Conservation (phyloP, 2,888 invertebrate genomes). For the Odontocerum albicorne region DNA sequence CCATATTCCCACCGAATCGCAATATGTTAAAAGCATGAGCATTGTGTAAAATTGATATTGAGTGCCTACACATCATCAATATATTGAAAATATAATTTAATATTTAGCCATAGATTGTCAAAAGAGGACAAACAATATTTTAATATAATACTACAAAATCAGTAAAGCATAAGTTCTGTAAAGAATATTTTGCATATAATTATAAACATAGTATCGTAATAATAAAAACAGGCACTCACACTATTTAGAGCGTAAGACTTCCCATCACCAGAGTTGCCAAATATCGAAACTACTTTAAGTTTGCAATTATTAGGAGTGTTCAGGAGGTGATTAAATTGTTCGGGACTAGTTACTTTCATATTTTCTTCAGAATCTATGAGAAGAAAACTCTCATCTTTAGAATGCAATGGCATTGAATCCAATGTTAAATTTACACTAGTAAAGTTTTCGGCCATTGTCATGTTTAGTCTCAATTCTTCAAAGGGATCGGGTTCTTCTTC, state of each 20-base stretch:
- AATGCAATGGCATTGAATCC: conserved; percentile 28
- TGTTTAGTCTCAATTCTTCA: conserved; percentile 25
- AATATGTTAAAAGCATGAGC: too few species aligned
- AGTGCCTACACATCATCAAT: too few species aligned
- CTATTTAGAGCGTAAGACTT: conserved; percentile 80
- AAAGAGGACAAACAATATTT: too few species aligned
- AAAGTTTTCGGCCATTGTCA: conserved; percentile 22
- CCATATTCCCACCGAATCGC: too few species aligned
- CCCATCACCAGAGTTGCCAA: conserved; percentile 84
- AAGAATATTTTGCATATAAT: too few species aligned
- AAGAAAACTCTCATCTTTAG: conserved; percentile 49
- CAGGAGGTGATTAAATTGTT: conserved; percentile 55
- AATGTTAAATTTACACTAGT: conserved; percentile 31
- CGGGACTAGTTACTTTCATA: conserved; percentile 58
- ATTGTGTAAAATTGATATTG: too few species aligned
- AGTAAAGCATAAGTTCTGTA: too few species aligned
- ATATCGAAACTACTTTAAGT: conserved; percentile 80
- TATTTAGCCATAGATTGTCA: too few species aligned
- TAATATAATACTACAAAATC: too few species aligned
- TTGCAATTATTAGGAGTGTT: conserved; percentile 53
- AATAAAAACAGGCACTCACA: conserved; percentile 42
- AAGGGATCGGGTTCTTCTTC: conserved; percentile 25
- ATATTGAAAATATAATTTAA: too few species aligned
- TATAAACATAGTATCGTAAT: too few species aligned
- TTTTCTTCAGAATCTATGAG: conserved; percentile 65